A percentile compares a stretch with the other conserved stretches of the same genome.
Conservation (phyloP, 2,888 invertebrate genomes). For the Macaria notata region DNA sequence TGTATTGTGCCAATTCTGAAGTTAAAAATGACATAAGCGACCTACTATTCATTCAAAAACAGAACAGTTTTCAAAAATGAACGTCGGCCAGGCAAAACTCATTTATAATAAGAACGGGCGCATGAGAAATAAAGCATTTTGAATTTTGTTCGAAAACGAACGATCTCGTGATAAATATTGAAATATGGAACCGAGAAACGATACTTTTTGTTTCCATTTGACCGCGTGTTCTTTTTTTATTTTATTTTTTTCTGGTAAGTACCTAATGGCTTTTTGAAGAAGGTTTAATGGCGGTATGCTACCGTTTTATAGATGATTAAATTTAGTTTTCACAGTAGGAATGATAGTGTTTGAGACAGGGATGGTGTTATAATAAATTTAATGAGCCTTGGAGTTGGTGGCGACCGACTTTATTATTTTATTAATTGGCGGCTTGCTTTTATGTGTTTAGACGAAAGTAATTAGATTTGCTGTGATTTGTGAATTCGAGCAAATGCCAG, state of each 20-base stretch:
- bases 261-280: slow-evolving; percentile 64
- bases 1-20: no score
- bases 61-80: slow-evolving; percentile 63
- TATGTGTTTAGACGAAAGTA: no score
- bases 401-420: not conserved
- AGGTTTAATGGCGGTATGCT: slow-evolving; percentile 62
- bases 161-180: slow-evolving; percentile 79
- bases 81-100: slow-evolving; percentile 51
- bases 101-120: slow-evolving; percentile 70
- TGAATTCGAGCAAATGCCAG: no score
- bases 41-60: slow-evolving; percentile 57
- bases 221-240: slow-evolving; percentile 34
- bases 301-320: slow-evolving; percentile 76
- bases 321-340: slow-evolving; percentile 41
- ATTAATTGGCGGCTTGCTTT: no score
- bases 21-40: no score
- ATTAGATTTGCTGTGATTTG: no score
- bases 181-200: slow-evolving; percentile 77
- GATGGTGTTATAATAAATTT: slow-evolving; percentile 38
- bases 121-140: slow-evolving; percentile 52
- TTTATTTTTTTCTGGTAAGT: slow-evolving; percentile 45
- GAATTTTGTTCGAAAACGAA: slow-evolving; percentile 77
- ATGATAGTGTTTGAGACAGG: slow-evolving; percentile 41
- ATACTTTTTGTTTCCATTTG: slow-evolving; percentile 58
- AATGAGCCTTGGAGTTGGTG: slow-evolving; percentile 35